Evolutionary conservation across 35 echinoderm and acorn worm species (phyloP), one percentile per base, ranked within the genome.

Genomic region (Lytechinus pictus): DNA sequence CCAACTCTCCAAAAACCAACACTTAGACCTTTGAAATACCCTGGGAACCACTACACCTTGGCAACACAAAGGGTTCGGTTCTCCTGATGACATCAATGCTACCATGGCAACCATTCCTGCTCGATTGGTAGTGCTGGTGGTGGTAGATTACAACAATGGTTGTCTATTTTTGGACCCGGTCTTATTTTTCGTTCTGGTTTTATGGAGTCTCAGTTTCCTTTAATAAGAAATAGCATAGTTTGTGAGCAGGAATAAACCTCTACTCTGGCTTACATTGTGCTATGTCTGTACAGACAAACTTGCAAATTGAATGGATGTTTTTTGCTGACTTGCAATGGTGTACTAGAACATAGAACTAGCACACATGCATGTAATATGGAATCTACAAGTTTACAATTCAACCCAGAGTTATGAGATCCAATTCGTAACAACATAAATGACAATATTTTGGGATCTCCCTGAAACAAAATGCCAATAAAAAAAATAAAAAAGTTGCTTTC

Each of bases 1-100:
- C 61, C 61, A 8, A 79, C 16, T 6, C 66, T 24, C 21, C 3
- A 19, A 79, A 60, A 79, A 79, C 66, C 27, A 90, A 44, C 88
- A 90, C 88, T 90, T 9, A 54, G 88, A 52, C n/a, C 88, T 52
- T 58, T 12, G 13, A 12, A 90, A n/a, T 33, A 90, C 88, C 88
- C 88, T 90, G 88, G 88, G 88, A 90, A 90, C 88, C 27, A 7
- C 1, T 90, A 33, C 88, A 90, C 88, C 88, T 90, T 90, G 88
- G 27, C 52, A 90, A 90, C 88, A 90, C 88, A 90, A 90, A 52
- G 16, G 88, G 52, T 4, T 90, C 11, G n/a, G 66, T 14, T 33
- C 88, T 90, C 29, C 10, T 90, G 88, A 90, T 90, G 88, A 90
- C 88, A 90, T 90, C 88, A 90, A 52, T 90, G 88, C 88, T 90